phyloP scores from a whole-genome alignment of 2,888 invertebrate species.

The Lagria hirta region DNA sequence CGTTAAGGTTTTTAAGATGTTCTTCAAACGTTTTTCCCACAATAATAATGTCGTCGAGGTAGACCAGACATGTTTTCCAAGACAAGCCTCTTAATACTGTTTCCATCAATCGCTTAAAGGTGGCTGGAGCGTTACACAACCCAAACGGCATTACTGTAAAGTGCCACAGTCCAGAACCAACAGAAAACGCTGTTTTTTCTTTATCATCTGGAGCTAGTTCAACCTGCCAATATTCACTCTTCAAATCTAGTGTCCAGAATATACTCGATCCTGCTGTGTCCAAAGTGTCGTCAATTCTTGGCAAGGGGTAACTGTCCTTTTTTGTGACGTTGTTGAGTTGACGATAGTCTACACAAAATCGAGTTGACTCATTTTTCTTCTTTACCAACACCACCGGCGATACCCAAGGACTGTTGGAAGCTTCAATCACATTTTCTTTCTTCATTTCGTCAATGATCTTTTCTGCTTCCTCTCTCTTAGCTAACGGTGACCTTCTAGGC shows the following conservation, averaged over 20 bases:
- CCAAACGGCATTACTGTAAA: constrained; percentile 34
- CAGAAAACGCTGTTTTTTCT: constrained; percentile 36
- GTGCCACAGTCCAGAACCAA: constrained; percentile 31
- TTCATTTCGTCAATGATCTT: no score
- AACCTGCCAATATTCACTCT: constrained; percentile 31
- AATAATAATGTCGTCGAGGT: constrained; percentile 42
- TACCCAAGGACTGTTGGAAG: no score
- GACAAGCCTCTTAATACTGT: no score
- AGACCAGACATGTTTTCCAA: no score
- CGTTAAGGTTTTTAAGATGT: constrained; percentile 33
- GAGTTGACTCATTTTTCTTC: constrained; percentile 25
- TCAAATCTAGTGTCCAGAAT: constrained; percentile 23
- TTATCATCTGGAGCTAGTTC: constrained; percentile 20
- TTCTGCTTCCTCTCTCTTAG: no score
- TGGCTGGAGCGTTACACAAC: constrained; percentile 33
- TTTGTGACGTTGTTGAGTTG: constrained; percentile 25
- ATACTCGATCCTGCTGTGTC: constrained; percentile 27
- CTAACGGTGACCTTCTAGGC: no score
- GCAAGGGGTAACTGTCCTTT: constrained; percentile 24
- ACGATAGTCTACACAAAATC: constrained; percentile 32
- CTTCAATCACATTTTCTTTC: no score
- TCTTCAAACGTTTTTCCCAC: constrained; percentile 32
- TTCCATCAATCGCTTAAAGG: constrained; percentile 36
- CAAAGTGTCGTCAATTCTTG: constrained; percentile 28
- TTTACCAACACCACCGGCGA: no score